Base-by-base conservation (phyloP, 2,888 invertebrate genomes). In the Eupithecia centaureata region DNA sequence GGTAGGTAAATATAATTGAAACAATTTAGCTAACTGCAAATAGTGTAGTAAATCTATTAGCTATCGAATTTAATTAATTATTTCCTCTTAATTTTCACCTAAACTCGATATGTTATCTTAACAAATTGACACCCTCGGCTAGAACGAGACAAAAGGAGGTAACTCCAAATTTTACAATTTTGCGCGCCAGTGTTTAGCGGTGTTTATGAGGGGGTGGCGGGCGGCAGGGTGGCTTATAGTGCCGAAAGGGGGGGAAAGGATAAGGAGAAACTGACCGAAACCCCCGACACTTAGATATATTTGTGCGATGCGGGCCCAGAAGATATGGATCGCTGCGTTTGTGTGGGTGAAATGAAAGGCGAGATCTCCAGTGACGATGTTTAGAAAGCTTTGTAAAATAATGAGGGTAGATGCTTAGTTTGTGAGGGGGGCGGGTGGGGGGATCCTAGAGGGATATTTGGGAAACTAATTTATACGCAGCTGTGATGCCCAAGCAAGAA, bases 231-330 rank as follows among this genome's bases (percentile, higher is more conserved):
- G 79, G 79, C 75, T 79, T 82, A 87, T 90, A 91, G 90, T 90
- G 89, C 81, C 82, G 84, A 86, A 86, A 82, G 81, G 88, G 89
- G 58, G 82, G 82, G 80, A 82, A 84, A 87, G 88, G 89, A 88
- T 87, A 91, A 91, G 90, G 90, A 88, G 90, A 83, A 82, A 82
- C 82, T 85, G 87, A 81, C 84, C 85, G 79, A 84, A 84, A 84
- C 89, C 86, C 89, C 88, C 86, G 80, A 82, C 88, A 88, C 90
- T 91, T 90, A 87, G 88, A 91, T 91, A 88, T 90, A 89, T 89
- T 88, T 87, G 87, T 83, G 82, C 84, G 84, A 84, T 83, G 87
- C 76, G 80, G 83, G 83, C 83, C 86, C 82, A 77, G 78, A 89
- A 89, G 89, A 89, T 89, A 88, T 80, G 81, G 82, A 84, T 85